These are phyloP conservation scores for Nephrotoma flavescens DNA, from an alignment of 2,888 invertebrate genomes.

Conservation along the genomic window DNA sequence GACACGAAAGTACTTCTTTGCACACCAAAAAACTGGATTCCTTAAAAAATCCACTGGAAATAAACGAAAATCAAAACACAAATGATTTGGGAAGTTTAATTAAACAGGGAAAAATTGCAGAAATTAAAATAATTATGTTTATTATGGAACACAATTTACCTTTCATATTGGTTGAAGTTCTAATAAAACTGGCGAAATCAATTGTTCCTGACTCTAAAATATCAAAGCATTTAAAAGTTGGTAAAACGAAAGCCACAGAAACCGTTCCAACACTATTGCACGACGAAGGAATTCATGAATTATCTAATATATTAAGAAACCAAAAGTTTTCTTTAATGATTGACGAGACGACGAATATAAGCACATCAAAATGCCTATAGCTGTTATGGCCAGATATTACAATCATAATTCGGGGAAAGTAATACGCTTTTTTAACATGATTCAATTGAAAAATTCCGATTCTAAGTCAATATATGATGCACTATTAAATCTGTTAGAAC, in stretches of 20 bases:
- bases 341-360: no score
- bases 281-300: no score
- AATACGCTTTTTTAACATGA: neutral
- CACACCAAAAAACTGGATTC: neutral
- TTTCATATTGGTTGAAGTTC: neutral
- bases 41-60: neutral
- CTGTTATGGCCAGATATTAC: no score
- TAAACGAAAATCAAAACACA: neutral
- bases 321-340: no score
- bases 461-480: no score
- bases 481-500: no score
- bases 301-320: no score
- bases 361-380: no score
- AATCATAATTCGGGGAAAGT: no score
- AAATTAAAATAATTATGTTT: neutral
- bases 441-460: constrained; percentile 4
- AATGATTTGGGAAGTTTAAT: neutral
- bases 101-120: neutral
- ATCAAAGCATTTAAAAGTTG: neutral
- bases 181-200: neutral
- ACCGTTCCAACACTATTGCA: neutral
- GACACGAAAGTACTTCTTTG: neutral
- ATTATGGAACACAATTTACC: neutral
- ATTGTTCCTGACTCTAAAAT: neutral
- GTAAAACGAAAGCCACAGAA: neutral